A percentile compares a stretch with the other conserved stretches of the same genome.
phyloP scores from a whole-genome alignment of 2,888 invertebrate genomes.

The Phragmatobia fuliginosa region DNA sequence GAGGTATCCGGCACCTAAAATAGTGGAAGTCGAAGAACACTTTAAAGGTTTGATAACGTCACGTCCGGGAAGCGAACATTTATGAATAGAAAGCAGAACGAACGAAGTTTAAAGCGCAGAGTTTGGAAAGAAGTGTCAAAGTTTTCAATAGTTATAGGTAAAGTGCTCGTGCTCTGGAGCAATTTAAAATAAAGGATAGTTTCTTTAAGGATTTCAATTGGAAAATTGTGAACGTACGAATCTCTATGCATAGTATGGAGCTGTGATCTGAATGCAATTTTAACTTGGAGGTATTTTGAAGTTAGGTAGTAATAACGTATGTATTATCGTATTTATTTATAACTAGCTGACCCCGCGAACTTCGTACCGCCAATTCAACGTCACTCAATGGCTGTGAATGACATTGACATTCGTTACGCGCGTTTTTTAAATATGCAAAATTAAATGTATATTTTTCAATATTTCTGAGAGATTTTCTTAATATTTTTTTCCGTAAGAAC shows the following conservation, averaged over 20 bases:
- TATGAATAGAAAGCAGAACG: constrained; percentile 51
- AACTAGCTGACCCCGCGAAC: too few relatives aligned
- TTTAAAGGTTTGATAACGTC: constrained; percentile 54
- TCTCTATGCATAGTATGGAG: background rate
- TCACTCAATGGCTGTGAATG: too few relatives aligned
- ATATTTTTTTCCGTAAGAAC: too few relatives aligned
- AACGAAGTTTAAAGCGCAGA: constrained; percentile 36
- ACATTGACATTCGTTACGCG: too few relatives aligned
- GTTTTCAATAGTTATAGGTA: constrained; percentile 37
- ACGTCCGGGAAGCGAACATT: constrained; percentile 56
- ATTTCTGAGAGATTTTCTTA: too few relatives aligned
- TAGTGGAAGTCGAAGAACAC: constrained; percentile 39
- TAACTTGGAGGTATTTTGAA: background rate
- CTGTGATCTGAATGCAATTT: background rate
- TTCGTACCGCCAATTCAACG: too few relatives aligned
- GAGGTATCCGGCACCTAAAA: constrained; percentile 36
- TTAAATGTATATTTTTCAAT: too few relatives aligned
- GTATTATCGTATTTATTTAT: too few relatives aligned
- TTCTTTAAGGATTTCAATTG: constrained; percentile 3
- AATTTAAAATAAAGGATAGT: constrained; percentile 17
- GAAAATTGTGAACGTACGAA: background rate
- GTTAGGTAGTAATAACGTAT: background rate
- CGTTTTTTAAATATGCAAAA: too few relatives aligned
- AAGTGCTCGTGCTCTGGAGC: constrained; percentile 22
- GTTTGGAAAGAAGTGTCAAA: constrained; percentile 37